phyloP scores from a whole-genome alignment of 2,888 invertebrate genomes.

The Diarsia brunnea region DNA sequence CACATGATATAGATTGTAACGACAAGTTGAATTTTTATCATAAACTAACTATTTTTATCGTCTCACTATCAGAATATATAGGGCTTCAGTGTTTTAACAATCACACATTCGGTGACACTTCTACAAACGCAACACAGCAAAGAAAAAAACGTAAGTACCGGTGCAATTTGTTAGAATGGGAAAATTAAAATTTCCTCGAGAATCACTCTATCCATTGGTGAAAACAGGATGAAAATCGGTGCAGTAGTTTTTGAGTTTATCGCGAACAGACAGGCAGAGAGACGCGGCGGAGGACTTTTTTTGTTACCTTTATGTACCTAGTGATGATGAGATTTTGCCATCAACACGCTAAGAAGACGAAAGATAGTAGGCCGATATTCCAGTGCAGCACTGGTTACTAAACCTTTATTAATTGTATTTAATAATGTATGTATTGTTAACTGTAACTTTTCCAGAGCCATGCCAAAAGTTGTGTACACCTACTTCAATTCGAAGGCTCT shows the following conservation, averaged over 20 bases:
- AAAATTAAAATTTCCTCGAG: too few relatives aligned
- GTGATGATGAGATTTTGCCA: too few relatives aligned
- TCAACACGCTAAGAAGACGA: too few relatives aligned
- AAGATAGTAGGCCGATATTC: background rate
- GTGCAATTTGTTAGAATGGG: background rate
- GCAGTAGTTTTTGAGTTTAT: too few relatives aligned
- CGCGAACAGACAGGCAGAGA: too few relatives aligned
- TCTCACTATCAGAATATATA: background rate
- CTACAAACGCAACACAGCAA: background rate
- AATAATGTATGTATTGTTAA: too few relatives aligned
- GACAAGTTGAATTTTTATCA: background rate
- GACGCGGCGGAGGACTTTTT: too few relatives aligned
- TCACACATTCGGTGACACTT: background rate
- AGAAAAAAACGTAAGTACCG: background rate
- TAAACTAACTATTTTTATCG: background rate
- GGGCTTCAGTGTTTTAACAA: background rate
- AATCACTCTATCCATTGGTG: too few relatives aligned
- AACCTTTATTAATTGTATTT: too few relatives aligned
- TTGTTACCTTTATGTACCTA: too few relatives aligned
- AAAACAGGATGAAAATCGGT: too few relatives aligned
- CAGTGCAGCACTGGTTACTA: too few relatives aligned
- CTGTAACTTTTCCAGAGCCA: constrained; percentile 42
- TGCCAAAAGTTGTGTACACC: constrained; percentile 88
- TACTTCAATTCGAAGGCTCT: constrained; percentile 92
- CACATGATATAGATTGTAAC: background rate